These are phyloP conservation scores for Daphoenositta chrysoptera DNA, from an alignment of 2,113 vertebrate species.

Conservation along the genomic window DNA sequence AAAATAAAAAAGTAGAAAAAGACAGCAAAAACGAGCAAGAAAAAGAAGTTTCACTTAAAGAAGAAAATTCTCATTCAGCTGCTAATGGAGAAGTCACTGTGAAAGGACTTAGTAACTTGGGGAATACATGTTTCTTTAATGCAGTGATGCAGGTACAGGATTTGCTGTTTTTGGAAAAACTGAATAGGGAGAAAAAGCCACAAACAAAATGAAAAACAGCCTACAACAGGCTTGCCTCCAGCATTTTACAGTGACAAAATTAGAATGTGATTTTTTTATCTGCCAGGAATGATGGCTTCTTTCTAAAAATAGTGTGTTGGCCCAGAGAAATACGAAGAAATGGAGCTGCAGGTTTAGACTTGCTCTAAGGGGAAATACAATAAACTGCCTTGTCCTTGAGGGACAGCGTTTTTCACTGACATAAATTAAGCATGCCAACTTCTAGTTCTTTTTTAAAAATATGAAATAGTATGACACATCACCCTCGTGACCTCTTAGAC, in stretches of 20 bases:
- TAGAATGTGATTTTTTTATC: background rate
- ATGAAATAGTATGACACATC: background rate
- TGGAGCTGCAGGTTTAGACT: slow-evolving; percentile 9
- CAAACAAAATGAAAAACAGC: background rate
- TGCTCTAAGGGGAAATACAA: background rate
- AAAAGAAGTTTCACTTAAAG: slow-evolving; percentile 64
- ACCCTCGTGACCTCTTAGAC: background rate
- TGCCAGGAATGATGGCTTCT: background rate
- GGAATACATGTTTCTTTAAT: slow-evolving; percentile 98
- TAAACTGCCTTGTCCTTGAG: background rate
- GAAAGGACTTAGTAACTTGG: slow-evolving; percentile 93
- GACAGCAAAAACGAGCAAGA: slow-evolving; percentile 74
- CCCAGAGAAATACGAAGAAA: background rate
- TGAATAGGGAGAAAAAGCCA: background rate
- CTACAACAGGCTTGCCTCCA: background rate
- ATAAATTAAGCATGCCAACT: background rate
- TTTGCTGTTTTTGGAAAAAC: background rate
- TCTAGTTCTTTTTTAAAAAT: background rate
- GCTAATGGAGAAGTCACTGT: slow-evolving; percentile 69
- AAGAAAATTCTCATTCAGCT: slow-evolving; percentile 52
- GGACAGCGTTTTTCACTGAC: background rate
- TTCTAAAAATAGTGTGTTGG: slow-evolving; percentile 17
- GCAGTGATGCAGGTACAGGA: slow-evolving; percentile 89
- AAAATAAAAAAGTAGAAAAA: slow-evolving; percentile 76
- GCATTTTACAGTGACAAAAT: background rate